Evolutionary conservation across 2,113 vertebrate species (phyloP).

Genomic region (Phrynocephalus versicolor): DNA sequence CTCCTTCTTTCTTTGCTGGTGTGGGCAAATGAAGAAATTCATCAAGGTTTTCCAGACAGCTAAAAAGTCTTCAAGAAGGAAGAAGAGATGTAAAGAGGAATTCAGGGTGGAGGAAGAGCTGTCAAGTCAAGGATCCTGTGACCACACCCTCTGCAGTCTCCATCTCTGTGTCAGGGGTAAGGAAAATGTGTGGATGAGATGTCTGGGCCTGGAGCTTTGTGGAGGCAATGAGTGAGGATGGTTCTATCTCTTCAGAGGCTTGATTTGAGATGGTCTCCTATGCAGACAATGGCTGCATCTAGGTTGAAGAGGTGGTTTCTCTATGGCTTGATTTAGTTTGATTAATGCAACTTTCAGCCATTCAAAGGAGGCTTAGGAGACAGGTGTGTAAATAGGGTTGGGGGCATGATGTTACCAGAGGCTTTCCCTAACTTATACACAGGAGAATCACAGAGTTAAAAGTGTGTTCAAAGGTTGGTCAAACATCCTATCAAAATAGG

Average conservation of each 20-base stretch:
- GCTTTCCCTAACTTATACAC: background rate
- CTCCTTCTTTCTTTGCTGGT: background rate
- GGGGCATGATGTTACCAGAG: background rate
- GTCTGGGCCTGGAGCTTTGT: background rate
- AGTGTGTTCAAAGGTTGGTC: background rate
- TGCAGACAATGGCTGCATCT: conserved; percentile 19
- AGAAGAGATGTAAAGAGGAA: conserved; percentile 73
- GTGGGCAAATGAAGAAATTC: conserved; percentile 72
- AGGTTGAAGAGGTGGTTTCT: background rate
- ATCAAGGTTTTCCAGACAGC: conserved; percentile 75
- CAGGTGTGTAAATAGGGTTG: background rate
- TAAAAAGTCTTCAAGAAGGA: conserved; percentile 74
- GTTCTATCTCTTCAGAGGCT: conserved; percentile 16
- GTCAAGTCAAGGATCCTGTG: conserved; percentile 70
- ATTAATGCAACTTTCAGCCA: background rate
- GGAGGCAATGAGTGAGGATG: background rate
- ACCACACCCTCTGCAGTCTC: conserved; percentile 74
- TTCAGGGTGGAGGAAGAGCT: conserved; percentile 71
- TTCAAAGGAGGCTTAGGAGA: background rate
- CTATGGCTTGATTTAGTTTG: background rate
- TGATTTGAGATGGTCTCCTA: conserved; percentile 9
- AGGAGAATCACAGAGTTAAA: background rate
- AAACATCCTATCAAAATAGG: background rate
- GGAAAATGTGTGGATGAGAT: conserved; percentile 41
- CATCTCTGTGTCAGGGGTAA: conserved; percentile 78